Percentiles rank a stretch among this genome's conserved stretches.
These are phyloP conservation scores for Papilio machaon DNA, from an alignment of 1,140 invertebrate genomes.

Conservation along the genomic window DNA sequence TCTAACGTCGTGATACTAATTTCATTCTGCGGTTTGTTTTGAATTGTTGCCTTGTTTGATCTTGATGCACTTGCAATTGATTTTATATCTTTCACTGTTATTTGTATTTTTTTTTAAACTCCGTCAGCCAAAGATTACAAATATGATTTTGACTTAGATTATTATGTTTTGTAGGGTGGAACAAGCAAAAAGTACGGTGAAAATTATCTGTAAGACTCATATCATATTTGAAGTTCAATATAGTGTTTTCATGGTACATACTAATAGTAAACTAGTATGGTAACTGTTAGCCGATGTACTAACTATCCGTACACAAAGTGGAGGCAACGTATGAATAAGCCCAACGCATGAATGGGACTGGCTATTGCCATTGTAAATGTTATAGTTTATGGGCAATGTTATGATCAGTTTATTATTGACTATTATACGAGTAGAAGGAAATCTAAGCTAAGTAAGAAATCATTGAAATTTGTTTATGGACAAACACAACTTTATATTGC, in stretches of 20 bases:
- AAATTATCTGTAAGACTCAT: too few species aligned
- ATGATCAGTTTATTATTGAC: neutral
- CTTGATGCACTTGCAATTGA: constrained; percentile 7
- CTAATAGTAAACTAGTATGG: neutral
- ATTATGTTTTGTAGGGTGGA: neutral
- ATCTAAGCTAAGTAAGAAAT: neutral
- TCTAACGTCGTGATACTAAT: constrained; percentile 9
- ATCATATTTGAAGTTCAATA: neutral
- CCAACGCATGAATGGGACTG: neutral
- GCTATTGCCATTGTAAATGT: neutral
- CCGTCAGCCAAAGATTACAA: neutral
- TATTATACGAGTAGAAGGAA: neutral
- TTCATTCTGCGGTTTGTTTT: constrained; percentile 29
- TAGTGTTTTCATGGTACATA: neutral
- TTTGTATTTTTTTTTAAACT: neutral
- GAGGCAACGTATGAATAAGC: neutral
- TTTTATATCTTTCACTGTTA: neutral
- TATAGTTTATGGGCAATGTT: neutral
- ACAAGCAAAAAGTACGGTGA: too few species aligned
- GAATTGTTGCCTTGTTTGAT: neutral
- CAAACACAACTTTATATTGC: neutral
- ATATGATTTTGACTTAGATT: neutral
- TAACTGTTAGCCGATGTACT: too few species aligned
- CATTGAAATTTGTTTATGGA: neutral
- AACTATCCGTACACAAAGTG: neutral